A percentile compares a stretch with the other conserved stretches of the same genome.
These are phyloP conservation scores for Falco concolor DNA, from an alignment of 2,797 vertebrate species.

Conservation along the genomic window DNA sequence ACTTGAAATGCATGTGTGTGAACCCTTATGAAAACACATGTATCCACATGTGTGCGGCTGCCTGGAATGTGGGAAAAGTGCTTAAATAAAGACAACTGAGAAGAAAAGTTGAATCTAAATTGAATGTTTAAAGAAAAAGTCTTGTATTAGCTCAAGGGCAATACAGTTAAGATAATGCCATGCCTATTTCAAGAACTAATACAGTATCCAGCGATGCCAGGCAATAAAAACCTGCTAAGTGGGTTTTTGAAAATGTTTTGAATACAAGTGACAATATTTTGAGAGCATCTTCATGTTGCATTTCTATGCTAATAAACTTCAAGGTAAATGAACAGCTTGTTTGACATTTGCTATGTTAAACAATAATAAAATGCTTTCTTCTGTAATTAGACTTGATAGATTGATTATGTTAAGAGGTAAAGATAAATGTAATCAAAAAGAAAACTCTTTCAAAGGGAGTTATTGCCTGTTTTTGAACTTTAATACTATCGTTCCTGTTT, in stretches of 20 bases:
- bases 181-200: background rate
- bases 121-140: background rate
- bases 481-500: background rate
- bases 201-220: background rate
- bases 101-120: background rate
- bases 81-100: background rate
- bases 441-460: background rate
- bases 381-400: conserved; percentile 49
- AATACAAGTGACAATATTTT: conserved; percentile 42
- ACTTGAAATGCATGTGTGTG: background rate
- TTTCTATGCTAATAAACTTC: conserved; percentile 64
- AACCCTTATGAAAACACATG: background rate
- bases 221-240: conserved; percentile 17
- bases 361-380: conserved; percentile 59
- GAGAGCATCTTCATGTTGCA: conserved; percentile 43
- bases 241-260: conserved; percentile 32
- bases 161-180: background rate
- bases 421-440: conserved; percentile 30
- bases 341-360: conserved; percentile 58
- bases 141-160: background rate
- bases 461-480: background rate
- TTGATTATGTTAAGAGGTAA: conserved; percentile 27
- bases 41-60: background rate
- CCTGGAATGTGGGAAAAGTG: background rate
- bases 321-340: conserved; percentile 56